Evolutionary conservation across 2,797 vertebrate species (phyloP), one percentile per base, ranked within the genome.

Genomic region (Hyperoplus immaculatus): DNA sequence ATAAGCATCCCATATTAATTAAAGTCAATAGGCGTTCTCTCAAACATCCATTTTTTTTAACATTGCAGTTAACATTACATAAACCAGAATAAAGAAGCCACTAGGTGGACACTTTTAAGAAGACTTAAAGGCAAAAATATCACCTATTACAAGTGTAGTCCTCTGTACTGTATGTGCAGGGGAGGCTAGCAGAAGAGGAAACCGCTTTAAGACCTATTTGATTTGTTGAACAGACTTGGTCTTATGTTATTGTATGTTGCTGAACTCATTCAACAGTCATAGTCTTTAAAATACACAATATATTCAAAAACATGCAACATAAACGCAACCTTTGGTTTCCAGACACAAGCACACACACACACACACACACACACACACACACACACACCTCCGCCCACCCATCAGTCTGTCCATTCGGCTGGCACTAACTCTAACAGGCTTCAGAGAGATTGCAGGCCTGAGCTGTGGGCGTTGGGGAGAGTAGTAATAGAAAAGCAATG

Each of bases 371-470:
- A 53, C 49, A 62, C 78, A 72, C 78, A 70, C 64, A 62, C 12
- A 47, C 45, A 60, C 80, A 87, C 89, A 86, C 90, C 86, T 89
- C 83, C 83, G 81, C 92, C 92, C 93, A 87, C 87, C 94, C 92
- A 94, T 95, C 94, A 94, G 90, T 92, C 90, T 94, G 92, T 93
- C 92, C 93, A 93, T 85, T 95, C 93, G 83, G 89, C 92, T 95
- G 94, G 93, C 93, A 96, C 94, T 95, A 96, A 96, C 94, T 92
- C 93, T 92, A 95, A 95, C 95, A 94, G 95, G 94, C 93, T 96
- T 94, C 88, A 93, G 90, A 95, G 92, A 95, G 94, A 95, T 94
- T 94, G 94, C 93, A 92, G 93, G 91, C 88, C 94, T 84, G 90
- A 89, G 91, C 88, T 89, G 80, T 92, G 92, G 92, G 89, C 88